Evolutionary conservation across 2,888 invertebrate species (phyloP).

Genomic region (Habrosyne pyritoides): DNA sequence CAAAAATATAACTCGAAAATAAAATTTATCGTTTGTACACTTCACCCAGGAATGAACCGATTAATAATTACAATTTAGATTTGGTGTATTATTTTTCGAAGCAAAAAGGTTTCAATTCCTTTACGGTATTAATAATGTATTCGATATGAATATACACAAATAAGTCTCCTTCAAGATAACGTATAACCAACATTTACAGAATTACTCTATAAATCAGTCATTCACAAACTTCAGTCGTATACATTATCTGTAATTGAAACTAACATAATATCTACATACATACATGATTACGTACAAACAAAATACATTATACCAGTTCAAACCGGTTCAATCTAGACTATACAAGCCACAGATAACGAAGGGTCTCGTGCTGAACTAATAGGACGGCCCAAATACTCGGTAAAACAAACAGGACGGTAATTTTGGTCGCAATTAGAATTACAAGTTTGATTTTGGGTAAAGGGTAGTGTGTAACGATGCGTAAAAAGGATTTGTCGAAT

Average conservation of each 20-base stretch:
- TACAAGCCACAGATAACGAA: constrained; percentile 38
- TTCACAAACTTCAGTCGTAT: constrained; percentile 1
- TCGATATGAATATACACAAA: too few species aligned
- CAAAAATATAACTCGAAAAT: too few species aligned
- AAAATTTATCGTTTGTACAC: too few species aligned
- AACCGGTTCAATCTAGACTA: constrained; percentile 31
- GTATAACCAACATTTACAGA: background rate
- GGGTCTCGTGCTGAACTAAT: constrained; percentile 16
- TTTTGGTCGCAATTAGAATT: constrained; percentile 21
- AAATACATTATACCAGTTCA: constrained; percentile 21
- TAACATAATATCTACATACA: constrained; percentile 3
- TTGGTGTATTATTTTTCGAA: too few species aligned
- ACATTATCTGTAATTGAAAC: constrained; percentile 5
- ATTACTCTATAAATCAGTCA: background rate
- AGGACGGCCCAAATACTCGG: constrained; percentile 19
- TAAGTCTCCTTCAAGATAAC: too few species aligned
- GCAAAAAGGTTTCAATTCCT: too few species aligned
- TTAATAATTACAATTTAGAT: too few species aligned
- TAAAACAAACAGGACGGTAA: constrained; percentile 17
- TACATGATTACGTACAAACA: constrained; percentile 9
- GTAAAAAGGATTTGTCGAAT: background rate
- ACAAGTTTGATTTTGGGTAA: constrained; percentile 6
- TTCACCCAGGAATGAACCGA: too few species aligned
- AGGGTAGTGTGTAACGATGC: background rate
- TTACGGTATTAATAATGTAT: too few species aligned